Evolutionary conservation across 92 coral and sea anemone species (phyloP), one percentile per base, ranked within the genome.

Genomic region (Metridium senile): DNA sequence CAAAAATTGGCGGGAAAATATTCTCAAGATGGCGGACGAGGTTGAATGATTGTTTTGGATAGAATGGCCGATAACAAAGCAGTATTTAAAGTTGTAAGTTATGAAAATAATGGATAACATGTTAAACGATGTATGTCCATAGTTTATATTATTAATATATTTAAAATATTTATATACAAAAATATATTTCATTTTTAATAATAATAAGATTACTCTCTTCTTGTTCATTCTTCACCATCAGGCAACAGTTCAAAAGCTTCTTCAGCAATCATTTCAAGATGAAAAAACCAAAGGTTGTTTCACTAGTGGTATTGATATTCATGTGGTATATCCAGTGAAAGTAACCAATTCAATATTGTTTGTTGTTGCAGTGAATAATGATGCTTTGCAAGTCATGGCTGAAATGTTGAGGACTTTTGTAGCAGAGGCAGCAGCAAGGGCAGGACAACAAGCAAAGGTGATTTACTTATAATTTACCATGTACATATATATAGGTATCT

Each of bases 351-450:
- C n/a, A n/a, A n/a, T n/a, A n/a, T n/a, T n/a, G n/a, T n/a, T n/a
- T n/a, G n/a, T 9, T 20, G 17, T 61, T 68, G 46, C 70, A 94
- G 98, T 93, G 29, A 83, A 78, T 68, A 74, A 79, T 69, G 97
- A 86, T 91, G 92, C 92, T 8, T 64, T 88, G 68, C 86, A 86
- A 72, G 74, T 94, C 30, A 91, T 94, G 98, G 86, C 94, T 34
- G 98, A 94, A 69, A 74, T 94, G 62, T 54, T 94, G 54, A 80
- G 92, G 32, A 88, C 92, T 33, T 94, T 91, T 82, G 82, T 94
- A 34, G 97, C 97, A 80, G 97, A 91, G 84, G 92, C 89, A 11
- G 97, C 90, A 21, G 92, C 92, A 27, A 84, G 96, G 26, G 91
- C 96, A 39, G 96, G 80, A 29, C 83, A 84, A 32, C 96, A 90